Conservation (phyloP, 2,888 invertebrate species). For the Thera obeliscata region DNA sequence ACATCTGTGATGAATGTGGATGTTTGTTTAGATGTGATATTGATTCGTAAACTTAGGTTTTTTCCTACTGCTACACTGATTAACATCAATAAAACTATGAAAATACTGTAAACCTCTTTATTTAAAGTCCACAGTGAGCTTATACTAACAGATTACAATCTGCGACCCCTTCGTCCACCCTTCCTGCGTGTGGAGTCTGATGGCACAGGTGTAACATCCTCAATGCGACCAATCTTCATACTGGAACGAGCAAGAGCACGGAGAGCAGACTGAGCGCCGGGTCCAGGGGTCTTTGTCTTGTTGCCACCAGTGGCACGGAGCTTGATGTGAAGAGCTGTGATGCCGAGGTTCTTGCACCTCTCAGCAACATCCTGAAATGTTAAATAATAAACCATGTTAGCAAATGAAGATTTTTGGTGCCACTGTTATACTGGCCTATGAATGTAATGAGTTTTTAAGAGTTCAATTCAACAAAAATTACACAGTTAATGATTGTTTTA, state of each 20-base stretch:
- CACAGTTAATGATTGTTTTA: no score
- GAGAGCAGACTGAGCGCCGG: constrained; percentile 98
- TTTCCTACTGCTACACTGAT: not conserved
- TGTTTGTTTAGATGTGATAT: no score
- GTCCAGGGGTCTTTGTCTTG: constrained; percentile 99
- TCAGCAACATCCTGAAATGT: constrained; percentile 96
- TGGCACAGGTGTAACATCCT: constrained; percentile 99
- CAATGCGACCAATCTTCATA: constrained; percentile 99
- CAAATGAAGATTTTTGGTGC: not conserved
- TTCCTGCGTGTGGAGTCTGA: constrained; percentile 99
- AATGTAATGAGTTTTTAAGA: no score
- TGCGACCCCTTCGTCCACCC: constrained; percentile 99
- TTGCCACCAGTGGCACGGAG: constrained; percentile 99
- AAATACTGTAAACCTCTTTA: constrained; percentile 70
- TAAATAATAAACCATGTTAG: not conserved
- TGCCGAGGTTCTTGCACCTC: constrained; percentile 98
- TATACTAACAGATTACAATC: constrained; percentile 91
- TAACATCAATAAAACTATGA: constrained; percentile 50
- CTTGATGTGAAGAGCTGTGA: constrained; percentile 99
- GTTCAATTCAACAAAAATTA: no score
- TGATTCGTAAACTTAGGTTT: no score
- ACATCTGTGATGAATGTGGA: no score
- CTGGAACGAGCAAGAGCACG: constrained; percentile 98
- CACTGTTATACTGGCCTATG: no score
- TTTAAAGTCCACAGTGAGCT: constrained; percentile 75